Conservation (phyloP, 92 coral and sea anemone species). For the Zoanthus sansibaricus region DNA sequence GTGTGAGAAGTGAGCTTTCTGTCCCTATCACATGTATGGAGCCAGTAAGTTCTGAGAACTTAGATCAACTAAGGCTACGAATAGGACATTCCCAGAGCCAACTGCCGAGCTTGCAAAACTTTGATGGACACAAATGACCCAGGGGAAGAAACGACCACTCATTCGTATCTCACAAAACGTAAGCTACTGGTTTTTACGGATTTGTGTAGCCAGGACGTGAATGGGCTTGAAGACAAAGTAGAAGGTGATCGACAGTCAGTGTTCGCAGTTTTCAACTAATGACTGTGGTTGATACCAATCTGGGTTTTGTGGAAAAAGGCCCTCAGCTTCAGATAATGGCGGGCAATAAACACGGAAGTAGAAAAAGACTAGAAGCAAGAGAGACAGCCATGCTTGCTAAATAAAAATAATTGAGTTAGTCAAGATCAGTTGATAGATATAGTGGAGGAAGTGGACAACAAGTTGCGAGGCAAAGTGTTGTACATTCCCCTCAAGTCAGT, state of each 20-base stretch:
- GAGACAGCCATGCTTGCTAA: constrained; percentile 50
- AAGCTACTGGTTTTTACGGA: constrained; percentile 43
- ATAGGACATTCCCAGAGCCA: background rate
- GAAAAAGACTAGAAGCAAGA: constrained; percentile 56
- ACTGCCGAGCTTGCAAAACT: no score
- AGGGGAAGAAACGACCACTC: background rate
- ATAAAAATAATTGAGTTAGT: constrained; percentile 42
- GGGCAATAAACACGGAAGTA: constrained; percentile 53
- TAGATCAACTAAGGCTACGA: background rate
- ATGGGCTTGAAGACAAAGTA: constrained; percentile 57
- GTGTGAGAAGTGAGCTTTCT: background rate
- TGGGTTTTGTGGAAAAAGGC: constrained; percentile 66
- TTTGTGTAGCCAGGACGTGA: constrained; percentile 62
- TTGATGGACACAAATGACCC: background rate
- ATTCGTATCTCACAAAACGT: constrained; percentile 34
- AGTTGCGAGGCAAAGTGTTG: constrained; percentile 1
- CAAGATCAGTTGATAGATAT: constrained; percentile 38
- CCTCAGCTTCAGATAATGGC: constrained; percentile 51
- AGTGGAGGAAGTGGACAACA: constrained; percentile 40
- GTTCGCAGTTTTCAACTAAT: constrained; percentile 61
- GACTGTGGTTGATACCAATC: constrained; percentile 65
- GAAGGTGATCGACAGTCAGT: constrained; percentile 56
- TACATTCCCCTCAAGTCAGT: constrained; percentile 63
- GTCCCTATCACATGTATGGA: background rate
- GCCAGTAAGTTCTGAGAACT: background rate